Conservation (phyloP, 2,888 invertebrate species). For the Maniola hyperantus region DNA sequence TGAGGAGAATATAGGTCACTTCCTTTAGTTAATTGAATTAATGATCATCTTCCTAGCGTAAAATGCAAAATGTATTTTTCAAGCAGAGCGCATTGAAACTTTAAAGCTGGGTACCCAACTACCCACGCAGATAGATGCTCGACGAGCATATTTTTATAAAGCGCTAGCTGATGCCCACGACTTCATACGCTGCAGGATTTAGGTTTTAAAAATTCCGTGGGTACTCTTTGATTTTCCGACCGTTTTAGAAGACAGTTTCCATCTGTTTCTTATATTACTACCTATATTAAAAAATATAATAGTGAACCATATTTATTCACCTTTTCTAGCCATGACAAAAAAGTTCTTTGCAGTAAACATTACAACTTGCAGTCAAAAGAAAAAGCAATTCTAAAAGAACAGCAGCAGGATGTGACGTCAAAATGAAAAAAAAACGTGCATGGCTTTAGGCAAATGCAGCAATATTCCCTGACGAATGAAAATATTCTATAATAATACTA, state of each 20-base stretch:
- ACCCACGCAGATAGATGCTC: neutral
- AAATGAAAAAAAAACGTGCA: constrained; percentile 22
- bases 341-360: neutral
- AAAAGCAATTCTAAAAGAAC: constrained; percentile 21
- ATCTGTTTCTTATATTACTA: too few relatives aligned
- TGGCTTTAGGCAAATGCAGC: constrained; percentile 30
- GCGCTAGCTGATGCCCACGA: too few relatives aligned
- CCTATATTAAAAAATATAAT: too few relatives aligned
- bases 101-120: neutral
- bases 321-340: neutral
- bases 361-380: neutral
- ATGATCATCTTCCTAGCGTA: constrained; percentile 39
- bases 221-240: too few relatives aligned
- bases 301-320: too few relatives aligned
- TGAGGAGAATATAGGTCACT: constrained; percentile 59
- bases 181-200: too few relatives aligned
- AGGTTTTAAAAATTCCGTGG: too few relatives aligned
- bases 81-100: constrained; percentile 13
- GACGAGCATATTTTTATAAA: neutral
- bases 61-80: constrained; percentile 27
- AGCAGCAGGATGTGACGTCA: constrained; percentile 21
- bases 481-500: constrained; percentile 30
- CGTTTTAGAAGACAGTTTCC: too few relatives aligned
- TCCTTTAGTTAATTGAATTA: constrained; percentile 50
- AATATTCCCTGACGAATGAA: constrained; percentile 33